phyloP scores from a whole-genome alignment of 2,888 invertebrate genomes.

The Callinectes sapidus region DNA sequence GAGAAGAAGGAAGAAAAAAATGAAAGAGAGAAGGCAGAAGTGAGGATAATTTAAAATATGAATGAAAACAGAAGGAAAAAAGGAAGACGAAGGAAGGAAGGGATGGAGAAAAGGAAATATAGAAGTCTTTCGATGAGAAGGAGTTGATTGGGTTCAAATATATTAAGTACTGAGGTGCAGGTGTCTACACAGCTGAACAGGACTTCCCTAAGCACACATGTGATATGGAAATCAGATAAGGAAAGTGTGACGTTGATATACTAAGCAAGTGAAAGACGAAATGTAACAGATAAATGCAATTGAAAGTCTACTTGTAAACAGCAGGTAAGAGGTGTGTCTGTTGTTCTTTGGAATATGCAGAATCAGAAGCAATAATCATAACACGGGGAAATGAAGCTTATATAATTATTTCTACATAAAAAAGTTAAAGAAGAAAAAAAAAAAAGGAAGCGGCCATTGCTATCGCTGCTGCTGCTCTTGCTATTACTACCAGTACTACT shows the following conservation, averaged over 20 bases:
- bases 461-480: no score
- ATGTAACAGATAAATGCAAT: neutral
- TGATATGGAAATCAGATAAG: neutral
- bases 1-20: neutral
- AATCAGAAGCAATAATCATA: neutral
- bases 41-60: neutral
- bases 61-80: neutral
- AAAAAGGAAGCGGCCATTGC: no score
- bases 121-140: neutral
- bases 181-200: neutral
- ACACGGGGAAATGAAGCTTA: neutral
- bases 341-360: neutral
- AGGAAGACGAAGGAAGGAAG: neutral
- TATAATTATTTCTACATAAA: no score
- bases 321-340: neutral
- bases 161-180: neutral
- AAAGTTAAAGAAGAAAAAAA: no score
- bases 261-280: neutral
- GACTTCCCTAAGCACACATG: neutral
- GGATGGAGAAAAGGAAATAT: neutral
- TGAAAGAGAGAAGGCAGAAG: neutral
- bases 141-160: neutral
- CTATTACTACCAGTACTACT: neutral
- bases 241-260: neutral
- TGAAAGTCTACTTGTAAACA: neutral